Evolutionary conservation across 2,113 vertebrate genomes (phyloP), one percentile per base, ranked within the genome.

Genomic region (Eulacestoma nigropectus): DNA sequence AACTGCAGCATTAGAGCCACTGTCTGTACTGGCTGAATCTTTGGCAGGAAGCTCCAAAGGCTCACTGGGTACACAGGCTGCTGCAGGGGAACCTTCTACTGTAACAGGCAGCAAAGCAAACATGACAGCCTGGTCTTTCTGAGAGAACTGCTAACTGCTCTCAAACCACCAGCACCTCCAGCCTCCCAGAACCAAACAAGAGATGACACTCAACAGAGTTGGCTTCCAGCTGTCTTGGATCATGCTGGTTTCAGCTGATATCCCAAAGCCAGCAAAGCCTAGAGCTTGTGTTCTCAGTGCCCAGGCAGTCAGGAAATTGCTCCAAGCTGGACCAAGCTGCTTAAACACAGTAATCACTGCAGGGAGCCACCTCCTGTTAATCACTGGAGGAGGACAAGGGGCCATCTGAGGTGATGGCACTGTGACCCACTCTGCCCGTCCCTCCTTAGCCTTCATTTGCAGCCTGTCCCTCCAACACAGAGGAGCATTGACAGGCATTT

Each of bases 251-350:
- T 90, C 20, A 3, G 87, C 75, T 60, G 62, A 55, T 8, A 90
- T 12, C 44, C 64, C 72, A 87, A 77, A 84, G 67, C 35, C 65
- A 93, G 80, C 73, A 89, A 53, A 90, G 76, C 29, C 44, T 72
- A 70, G 87, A 67, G 53, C 67, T 94, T 52, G 70, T 57, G 46
- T 72, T 83, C 42, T 67, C 55, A 47, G 37, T 62, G 63, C 68
- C 47, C 73, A 69, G 50, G 68, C 85, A 94, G 80, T n/a, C 2
- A 27, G 44, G 67, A 90, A 96, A 97, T 91, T 72, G 79, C 81
- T 94, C 47, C 82, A 74, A 93, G 82, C 89, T 73, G 73, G 72
- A 96, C 91, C 95, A 94, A 96, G 94, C 87, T 67, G 87, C 95
- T 95, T 94, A 96, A 91, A 81, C 56, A 89, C 57, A 84, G 46